Base-by-base conservation (phyloP, 2,113 vertebrate genomes). In the Cheilinus undulatus region DNA sequence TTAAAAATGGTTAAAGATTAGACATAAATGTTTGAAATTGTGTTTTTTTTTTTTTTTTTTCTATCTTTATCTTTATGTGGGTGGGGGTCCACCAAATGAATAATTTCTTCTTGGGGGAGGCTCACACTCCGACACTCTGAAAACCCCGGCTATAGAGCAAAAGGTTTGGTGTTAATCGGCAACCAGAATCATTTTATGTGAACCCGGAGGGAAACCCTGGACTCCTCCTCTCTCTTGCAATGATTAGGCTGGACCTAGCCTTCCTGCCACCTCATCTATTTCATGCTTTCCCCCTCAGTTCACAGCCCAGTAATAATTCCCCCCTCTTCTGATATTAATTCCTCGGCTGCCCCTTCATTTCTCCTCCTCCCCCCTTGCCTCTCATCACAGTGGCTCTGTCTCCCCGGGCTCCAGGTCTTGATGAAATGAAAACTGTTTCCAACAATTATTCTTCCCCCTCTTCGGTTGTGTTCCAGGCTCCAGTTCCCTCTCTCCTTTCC, bases 381-480 rank as follows among this genome's bases (percentile, higher is more conserved):
- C 59, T 73, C 78, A 70, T 82, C 67, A 73, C 58, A 28, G 65
- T 78, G 57, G 70, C 36, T 54, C 62, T 52, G 52, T 83, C 80
- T 87, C 61, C 63, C 65, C 28, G 68, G 57, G 63, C 83, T 74
- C 32, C 11, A 15, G 46, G 42, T 50, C 62, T 58, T 81, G 80
- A 89, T 80, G 51, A 84, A 89, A 92, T 87, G 53, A 84, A 88
- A 85, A 83, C 67, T 67, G 76, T 83, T 75, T 69, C 80, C 53
- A 79, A 80, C 79, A 85, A 84, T 87, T 67, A 78, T 69, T 75
- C 48, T 69, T 78, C 45, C 49, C 53, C 69, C 62, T 65, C 84
- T 78, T 62, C 8, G 34, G 77, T 85, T 85, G 80, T 69, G 49
- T 63, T 78, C 50, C 70, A 14, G 36, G 23, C 59, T 80, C 53